Percentiles rank a stretch among this genome's conserved stretches.
Conservation (phyloP, 2,797 vertebrate species). For the Rhadinocentrus ornatus region DNA sequence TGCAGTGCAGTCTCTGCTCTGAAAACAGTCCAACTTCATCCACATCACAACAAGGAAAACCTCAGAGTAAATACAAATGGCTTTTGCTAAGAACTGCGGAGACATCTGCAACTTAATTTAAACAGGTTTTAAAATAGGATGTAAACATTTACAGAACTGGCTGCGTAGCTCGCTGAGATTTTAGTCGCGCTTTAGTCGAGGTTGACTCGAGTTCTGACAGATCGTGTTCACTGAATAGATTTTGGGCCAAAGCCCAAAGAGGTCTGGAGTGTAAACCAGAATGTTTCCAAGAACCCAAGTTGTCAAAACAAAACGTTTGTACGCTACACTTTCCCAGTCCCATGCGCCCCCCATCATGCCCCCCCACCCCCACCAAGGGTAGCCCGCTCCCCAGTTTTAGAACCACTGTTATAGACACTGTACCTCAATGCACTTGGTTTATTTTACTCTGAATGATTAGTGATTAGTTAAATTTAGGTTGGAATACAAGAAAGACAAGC, state of each 20-base stretch:
- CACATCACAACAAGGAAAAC: background rate
- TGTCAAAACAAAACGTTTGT: no score
- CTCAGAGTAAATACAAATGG: background rate
- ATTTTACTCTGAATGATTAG: background rate
- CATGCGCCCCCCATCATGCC: no score
- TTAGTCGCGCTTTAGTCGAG: background rate
- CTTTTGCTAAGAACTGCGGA: background rate
- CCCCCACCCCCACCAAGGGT: no score
- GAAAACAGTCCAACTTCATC: background rate
- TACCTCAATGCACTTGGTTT: background rate
- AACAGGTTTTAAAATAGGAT: constrained; percentile 13
- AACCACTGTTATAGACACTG: background rate
- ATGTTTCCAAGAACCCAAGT: no score
- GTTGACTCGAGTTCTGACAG: constrained; percentile 25
- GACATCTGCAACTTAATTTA: constrained; percentile 3
- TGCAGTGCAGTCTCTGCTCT: background rate
- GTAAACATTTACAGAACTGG: constrained; percentile 2
- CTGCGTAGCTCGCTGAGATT: background rate
- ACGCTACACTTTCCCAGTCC: no score
- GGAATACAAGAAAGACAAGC: background rate
- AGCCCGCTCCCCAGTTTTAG: no score
- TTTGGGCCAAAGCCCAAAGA: constrained; percentile 19
- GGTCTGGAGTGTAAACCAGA: no score
- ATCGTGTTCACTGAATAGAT: background rate
- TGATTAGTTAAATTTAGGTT: background rate